Evolutionary conservation across 2,888 invertebrate genomes (phyloP), one percentile per base, ranked within the genome.

Genomic region (Andricus quercusramuli): DNA sequence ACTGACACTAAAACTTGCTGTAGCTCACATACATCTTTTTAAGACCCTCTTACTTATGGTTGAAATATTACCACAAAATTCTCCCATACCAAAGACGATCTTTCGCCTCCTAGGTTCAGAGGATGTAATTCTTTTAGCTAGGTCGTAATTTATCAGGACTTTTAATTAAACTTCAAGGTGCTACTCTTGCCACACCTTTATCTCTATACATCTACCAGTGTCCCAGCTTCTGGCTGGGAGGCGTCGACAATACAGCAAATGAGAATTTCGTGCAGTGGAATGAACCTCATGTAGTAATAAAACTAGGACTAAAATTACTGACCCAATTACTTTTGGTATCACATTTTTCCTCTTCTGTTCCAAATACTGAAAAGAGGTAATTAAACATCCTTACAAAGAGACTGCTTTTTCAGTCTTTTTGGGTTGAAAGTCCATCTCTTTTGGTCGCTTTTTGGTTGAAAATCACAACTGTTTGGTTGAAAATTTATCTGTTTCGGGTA

Each of bases 101-200:
- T 25, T 25, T 22, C 62, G 15, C 62, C 62, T 62, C 62, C 25
- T 62, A 62, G 25, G 25, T 62, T 22, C 25, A 25, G 17, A n/a
- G 68, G 9, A 47, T 47, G 25, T n/a, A 29, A 74, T 74, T 74
- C 25, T 51, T 47, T 32, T 51, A 74, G 8, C 51, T n/a, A 2
- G 22, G 13, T 47, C 32, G 51, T 51, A 74, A 74, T 74, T 32
- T 74, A 74, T 32, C 32, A 74, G 20, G 32, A 74, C 74, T 74
- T 74, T 74, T 74, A 74, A 74, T 56, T 74, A 74, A 74, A 74
- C 74, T 32, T 74, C 9, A 74, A 74, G 74, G 32, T 74, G 25
- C 51, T 74, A 51, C 51, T 74, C 51, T 32, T n/a, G 74, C 32
- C 74, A 29, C 20, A 70, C 70, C 70, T 70, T 70, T 47, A 51